Evolutionary conservation across 2,113 vertebrate genomes (phyloP).

Genomic region (Nerophis lumbriciformis): DNA sequence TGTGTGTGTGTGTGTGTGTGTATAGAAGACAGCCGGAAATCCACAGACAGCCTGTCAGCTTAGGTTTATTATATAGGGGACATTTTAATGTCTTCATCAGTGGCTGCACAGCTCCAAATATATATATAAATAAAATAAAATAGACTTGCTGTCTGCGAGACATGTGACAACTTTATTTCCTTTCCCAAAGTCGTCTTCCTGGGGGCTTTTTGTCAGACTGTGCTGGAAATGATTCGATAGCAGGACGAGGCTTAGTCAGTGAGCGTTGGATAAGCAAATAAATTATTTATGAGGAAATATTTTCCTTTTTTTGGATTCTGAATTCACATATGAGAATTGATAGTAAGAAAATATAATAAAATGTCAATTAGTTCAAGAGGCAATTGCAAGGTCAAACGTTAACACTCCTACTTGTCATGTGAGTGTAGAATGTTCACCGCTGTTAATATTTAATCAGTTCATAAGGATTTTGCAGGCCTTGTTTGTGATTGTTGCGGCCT

Average conservation of each 20-base stretch:
- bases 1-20: conserved; percentile 1
- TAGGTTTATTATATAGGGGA: conserved; percentile 14
- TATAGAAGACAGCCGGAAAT: neutral
- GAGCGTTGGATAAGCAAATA: neutral
- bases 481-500: too few relatives aligned
- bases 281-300: conserved; percentile 1
- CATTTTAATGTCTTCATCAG: conserved; percentile 21
- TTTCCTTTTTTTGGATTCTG: neutral
- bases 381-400: too few relatives aligned
- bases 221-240: conserved; percentile 16
- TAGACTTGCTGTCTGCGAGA: conserved; percentile 23
- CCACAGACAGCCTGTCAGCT: conserved; percentile 28
- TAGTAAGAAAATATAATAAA: neutral
- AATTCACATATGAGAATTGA: neutral
- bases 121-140: conserved; percentile 15
- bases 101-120: conserved; percentile 25
- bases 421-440: too few relatives aligned
- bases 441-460: too few relatives aligned
- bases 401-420: too few relatives aligned
- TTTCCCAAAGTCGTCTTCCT: conserved; percentile 7
- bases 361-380: too few relatives aligned
- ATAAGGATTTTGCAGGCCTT: too few relatives aligned
- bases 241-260: neutral
- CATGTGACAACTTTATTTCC: conserved; percentile 26
- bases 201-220: neutral